These are phyloP conservation scores for Neoascia interrupta DNA, from an alignment of 2,888 invertebrate genomes.

Conservation along the genomic window DNA sequence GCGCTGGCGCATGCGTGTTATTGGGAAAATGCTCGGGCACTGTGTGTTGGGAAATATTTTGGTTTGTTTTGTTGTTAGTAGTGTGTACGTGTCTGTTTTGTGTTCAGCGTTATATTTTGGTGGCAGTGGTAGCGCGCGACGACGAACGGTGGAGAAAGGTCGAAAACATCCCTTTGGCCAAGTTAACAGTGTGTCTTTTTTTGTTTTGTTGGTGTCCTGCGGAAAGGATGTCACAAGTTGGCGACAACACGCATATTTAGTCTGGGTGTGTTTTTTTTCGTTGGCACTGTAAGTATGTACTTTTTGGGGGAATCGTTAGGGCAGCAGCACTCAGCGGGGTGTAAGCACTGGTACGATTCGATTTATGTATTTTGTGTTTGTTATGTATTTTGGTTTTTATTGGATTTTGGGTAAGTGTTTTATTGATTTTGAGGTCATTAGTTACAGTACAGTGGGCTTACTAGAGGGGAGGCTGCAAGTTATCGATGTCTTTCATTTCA, in stretches of 20 bases:
- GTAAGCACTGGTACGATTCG: constrained; percentile 11
- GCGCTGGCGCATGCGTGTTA: constrained; percentile 54
- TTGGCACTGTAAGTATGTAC: constrained; percentile 66
- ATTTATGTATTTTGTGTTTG: constrained; percentile 35
- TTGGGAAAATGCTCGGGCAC: constrained; percentile 52
- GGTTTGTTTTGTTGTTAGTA: constrained; percentile 63
- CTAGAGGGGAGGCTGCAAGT: too few relatives aligned
- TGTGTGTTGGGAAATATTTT: constrained; percentile 64
- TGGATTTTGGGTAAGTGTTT: constrained; percentile 43
- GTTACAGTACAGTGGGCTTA: too few relatives aligned
- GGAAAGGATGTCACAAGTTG: constrained; percentile 69
- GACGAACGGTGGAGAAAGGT: constrained; percentile 33
- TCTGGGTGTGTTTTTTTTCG: constrained; percentile 65
- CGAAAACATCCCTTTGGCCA: constrained; percentile 64
- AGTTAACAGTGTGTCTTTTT: constrained; percentile 44
- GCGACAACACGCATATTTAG: constrained; percentile 68
- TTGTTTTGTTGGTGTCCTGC: constrained; percentile 56
- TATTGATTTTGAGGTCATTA: constrained; percentile 60
- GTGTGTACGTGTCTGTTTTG: constrained; percentile 26
- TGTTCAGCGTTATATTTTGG: constrained; percentile 45
- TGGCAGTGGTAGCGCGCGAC: constrained; percentile 35
- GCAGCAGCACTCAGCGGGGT: constrained; percentile 14
- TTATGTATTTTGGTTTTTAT: constrained; percentile 28
- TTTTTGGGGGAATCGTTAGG: constrained; percentile 18
- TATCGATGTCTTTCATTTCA: too few relatives aligned